These are phyloP conservation scores for Tetragnatha versicolor DNA, from an alignment of 1,140 invertebrate genomes.

Conservation along the genomic window DNA sequence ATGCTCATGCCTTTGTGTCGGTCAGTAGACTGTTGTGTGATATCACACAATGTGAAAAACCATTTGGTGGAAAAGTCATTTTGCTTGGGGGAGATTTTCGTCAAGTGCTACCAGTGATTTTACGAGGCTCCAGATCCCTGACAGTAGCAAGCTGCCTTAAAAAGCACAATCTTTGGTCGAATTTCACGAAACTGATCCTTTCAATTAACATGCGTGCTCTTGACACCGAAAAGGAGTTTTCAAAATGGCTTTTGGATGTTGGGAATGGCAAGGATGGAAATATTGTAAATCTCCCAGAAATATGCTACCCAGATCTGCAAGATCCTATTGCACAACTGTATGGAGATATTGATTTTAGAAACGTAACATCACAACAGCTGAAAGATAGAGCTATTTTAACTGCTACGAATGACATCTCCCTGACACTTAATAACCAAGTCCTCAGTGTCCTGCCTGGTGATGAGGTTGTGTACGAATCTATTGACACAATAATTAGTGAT, in stretches of 20 bases:
- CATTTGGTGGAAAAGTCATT: slow-evolving; percentile 59
- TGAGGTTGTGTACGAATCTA: neutral
- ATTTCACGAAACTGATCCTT: neutral
- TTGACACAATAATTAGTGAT: neutral
- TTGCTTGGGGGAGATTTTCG: slow-evolving; percentile 61
- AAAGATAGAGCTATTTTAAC: neutral
- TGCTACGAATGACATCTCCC: neutral
- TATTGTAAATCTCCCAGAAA: neutral
- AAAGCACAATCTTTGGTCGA: slow-evolving; percentile 56
- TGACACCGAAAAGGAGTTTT: slow-evolving; percentile 4
- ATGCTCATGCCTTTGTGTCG: slow-evolving; percentile 53
- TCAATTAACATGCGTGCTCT: slow-evolving; percentile 44
- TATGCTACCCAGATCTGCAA: neutral
- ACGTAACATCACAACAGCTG: neutral
- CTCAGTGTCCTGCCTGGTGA: neutral
- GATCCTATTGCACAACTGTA: neutral
- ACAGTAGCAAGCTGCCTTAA: slow-evolving; percentile 59
- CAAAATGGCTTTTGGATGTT: slow-evolving; percentile 8
- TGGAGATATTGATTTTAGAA: neutral
- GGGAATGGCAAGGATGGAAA: neutral
- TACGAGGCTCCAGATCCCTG: slow-evolving; percentile 49
- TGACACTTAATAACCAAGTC: neutral
- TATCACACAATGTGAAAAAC: slow-evolving; percentile 50
- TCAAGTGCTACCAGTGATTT: slow-evolving; percentile 59
- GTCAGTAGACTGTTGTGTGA: slow-evolving; percentile 57